phyloP scores from a whole-genome alignment of 2,113 vertebrate genomes.

The Barbus barbus region DNA sequence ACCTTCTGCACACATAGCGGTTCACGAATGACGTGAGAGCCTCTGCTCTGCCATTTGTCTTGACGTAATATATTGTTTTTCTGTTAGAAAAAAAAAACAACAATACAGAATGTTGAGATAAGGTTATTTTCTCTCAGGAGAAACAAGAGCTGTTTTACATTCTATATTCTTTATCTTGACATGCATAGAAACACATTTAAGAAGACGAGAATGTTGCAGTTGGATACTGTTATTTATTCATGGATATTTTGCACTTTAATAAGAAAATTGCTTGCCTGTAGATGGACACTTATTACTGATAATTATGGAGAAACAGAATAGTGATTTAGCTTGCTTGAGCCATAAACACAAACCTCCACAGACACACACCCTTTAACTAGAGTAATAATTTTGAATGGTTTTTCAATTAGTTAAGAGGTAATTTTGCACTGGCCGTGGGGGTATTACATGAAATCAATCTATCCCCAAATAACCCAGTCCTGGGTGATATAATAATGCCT shows the following conservation, averaged over 20 bases:
- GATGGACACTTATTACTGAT: conserved; percentile 32
- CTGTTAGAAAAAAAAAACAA: background rate
- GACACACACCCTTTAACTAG: background rate
- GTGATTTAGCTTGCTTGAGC: conserved; percentile 5
- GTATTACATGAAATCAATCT: conserved; percentile 1
- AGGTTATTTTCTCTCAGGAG: conserved; percentile 30
- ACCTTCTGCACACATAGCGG: background rate
- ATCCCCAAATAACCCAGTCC: background rate
- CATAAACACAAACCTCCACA: background rate
- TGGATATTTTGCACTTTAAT: conserved; percentile 16
- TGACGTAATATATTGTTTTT: background rate
- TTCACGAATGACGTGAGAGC: conserved; percentile 3
- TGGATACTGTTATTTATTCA: conserved; percentile 38
- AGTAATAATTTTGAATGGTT: background rate
- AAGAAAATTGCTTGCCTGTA: conserved; percentile 3
- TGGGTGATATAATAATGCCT: background rate
- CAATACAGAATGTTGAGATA: conserved; percentile 5
- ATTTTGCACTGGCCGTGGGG: conserved; percentile 12
- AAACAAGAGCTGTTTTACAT: conserved; percentile 42
- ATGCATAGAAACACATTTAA: background rate
- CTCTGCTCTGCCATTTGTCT: background rate
- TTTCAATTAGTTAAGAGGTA: conserved; percentile 24
- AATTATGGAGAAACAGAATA: conserved; percentile 22
- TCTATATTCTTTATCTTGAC: conserved; percentile 31
- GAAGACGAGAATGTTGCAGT: background rate